A percentile compares a stretch with the other conserved stretches of the same genome.
phyloP scores from a whole-genome alignment of 2,797 vertebrate species.

The Gambusia yucatana region DNA sequence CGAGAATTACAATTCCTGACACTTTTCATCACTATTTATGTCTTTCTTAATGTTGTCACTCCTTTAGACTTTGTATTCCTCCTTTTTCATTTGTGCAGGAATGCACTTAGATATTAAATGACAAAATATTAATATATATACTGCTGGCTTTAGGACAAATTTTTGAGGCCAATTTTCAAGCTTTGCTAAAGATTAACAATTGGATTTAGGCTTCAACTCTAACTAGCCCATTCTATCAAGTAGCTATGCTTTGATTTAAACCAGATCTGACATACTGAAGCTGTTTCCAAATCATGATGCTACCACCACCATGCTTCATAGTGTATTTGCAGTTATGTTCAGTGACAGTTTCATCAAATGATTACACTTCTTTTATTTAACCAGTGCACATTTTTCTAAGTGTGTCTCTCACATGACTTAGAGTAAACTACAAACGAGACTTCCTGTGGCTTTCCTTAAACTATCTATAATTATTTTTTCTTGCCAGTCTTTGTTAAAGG shows the following conservation, averaged over 20 bases:
- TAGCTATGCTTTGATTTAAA: neutral
- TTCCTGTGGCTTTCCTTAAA: neutral
- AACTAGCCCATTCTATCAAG: neutral
- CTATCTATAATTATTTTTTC: neutral
- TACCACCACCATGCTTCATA: neutral
- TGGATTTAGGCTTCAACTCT: neutral
- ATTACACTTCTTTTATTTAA: no score
- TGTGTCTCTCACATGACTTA: neutral
- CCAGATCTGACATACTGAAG: neutral
- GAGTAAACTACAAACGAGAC: neutral
- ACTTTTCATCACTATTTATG: neutral
- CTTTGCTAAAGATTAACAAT: neutral
- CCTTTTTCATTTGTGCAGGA: neutral
- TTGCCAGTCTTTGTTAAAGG: neutral
- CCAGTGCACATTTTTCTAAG: neutral
- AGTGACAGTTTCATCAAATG: neutral
- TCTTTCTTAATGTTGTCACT: neutral
- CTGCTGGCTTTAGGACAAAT: neutral
- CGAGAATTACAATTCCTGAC: slow-evolving; percentile 5
- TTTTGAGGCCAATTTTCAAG: neutral
- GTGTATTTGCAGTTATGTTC: neutral
- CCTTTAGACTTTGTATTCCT: neutral
- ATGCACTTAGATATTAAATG: neutral
- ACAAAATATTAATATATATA: neutral
- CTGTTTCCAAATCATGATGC: neutral